Percentiles rank a stretch among this genome's conserved stretches.
Conservation (phyloP, 2,888 invertebrate species). For the Caenorhabditis virilis region DNA sequence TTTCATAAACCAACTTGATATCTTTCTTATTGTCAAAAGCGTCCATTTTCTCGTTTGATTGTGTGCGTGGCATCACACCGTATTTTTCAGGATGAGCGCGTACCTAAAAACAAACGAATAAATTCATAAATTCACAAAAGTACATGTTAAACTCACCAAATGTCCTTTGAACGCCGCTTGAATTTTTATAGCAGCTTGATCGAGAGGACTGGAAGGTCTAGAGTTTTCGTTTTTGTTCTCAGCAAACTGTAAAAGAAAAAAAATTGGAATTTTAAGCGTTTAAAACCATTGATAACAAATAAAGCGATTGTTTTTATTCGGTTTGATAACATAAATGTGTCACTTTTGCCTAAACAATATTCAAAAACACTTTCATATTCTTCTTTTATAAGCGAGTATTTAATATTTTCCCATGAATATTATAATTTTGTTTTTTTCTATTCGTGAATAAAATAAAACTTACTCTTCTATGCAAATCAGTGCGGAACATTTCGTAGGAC, state of each 20-base stretch:
- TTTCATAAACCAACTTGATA: too few species aligned
- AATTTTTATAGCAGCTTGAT: slow-evolving; percentile 80
- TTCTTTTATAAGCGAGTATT: too few species aligned
- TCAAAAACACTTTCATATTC: too few species aligned
- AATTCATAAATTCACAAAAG: neutral
- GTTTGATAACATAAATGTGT: too few species aligned
- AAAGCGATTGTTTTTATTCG: too few species aligned
- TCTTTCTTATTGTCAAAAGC: slow-evolving; percentile 62
- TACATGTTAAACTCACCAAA: slow-evolving; percentile 75
- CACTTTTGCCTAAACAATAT: too few species aligned
- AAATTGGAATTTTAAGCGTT: neutral
- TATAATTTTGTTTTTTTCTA: too few species aligned
- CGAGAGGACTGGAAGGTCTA: slow-evolving; percentile 41
- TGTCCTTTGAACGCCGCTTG: slow-evolving; percentile 89
- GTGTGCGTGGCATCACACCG: slow-evolving; percentile 72
- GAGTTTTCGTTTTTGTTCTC: slow-evolving; percentile 8
- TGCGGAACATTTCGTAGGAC: slow-evolving; percentile 61
- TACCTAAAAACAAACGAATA: slow-evolving; percentile 69
- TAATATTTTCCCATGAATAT: too few species aligned
- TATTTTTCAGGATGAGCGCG: slow-evolving; percentile 77
- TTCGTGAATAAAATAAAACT: slow-evolving; percentile 8
- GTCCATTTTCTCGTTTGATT: slow-evolving; percentile 60
- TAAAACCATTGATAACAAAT: neutral
- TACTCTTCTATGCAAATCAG: slow-evolving; percentile 69
- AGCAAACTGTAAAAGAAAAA: slow-evolving; percentile 6